Evolutionary conservation across 2,797 vertebrate genomes (phyloP).

Genomic region (Oreortyx pictus): DNA sequence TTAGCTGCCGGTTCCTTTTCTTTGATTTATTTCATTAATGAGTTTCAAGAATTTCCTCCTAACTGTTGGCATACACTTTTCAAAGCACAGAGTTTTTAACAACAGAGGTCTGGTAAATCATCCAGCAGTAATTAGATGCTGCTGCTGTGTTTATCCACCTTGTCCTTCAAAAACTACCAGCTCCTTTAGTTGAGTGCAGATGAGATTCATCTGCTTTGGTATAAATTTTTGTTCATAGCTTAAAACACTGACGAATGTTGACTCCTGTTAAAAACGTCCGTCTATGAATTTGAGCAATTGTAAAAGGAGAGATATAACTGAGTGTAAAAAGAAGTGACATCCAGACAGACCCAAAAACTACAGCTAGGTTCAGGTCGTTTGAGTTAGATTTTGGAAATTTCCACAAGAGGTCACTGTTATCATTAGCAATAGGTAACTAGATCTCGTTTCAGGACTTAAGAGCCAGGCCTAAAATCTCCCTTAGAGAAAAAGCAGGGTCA

Average conservation of each 20-base stretch:
- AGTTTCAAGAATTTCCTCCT: neutral
- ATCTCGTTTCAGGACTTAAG: neutral
- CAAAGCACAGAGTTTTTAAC: neutral
- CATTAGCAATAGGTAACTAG: constrained; percentile 45
- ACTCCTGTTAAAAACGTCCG: accelerated
- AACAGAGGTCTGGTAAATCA: neutral
- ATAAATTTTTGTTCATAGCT: neutral
- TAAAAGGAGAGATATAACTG: neutral
- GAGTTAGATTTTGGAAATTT: neutral
- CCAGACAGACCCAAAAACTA: neutral
- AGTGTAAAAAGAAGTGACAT: neutral
- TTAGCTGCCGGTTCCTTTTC: neutral
- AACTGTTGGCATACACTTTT: neutral
- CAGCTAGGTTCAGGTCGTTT: neutral
- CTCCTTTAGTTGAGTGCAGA: neutral
- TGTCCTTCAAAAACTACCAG: neutral
- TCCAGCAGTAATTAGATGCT: neutral
- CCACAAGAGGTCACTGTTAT: constrained; percentile 75
- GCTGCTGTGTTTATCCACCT: neutral
- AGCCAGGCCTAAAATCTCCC: neutral
- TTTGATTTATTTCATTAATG: neutral
- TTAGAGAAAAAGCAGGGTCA: neutral
- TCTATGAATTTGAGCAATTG: neutral
- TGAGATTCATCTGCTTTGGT: neutral
- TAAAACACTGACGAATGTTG: neutral